Base-by-base conservation (phyloP, 1,140 invertebrate species). In the Leptinotarsa defecta region DNA sequence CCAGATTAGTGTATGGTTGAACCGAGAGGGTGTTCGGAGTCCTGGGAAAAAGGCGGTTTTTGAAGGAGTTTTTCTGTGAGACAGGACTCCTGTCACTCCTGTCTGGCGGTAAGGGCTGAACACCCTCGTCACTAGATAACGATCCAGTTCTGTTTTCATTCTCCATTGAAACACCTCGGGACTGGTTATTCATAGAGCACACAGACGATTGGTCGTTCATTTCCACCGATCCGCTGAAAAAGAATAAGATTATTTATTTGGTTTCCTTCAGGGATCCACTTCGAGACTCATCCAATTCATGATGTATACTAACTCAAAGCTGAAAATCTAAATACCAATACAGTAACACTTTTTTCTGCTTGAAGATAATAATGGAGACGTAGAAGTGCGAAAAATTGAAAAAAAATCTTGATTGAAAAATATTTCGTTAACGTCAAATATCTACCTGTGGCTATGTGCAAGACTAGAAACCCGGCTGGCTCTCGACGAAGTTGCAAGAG, bases 21-120 rank as follows among this genome's bases (percentile, higher is more conserved):
- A 95, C 92, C 17, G 92, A 91, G 64, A 95, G 86, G 0, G 92
- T 94, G 80, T 94, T 94, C 4, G 91, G 91, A 4, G 91, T 91
- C 77, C 87, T 88, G 80, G 77, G 85, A 79, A 80, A 86, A 49
- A 83, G 81, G 77, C 74, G 81, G 76, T 80, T 80, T 74, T 86
- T 84, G 68, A 85, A 80, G 73, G 84, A 81, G 80, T 84, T 81
- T 76, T 83, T 85, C 74, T 86, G 82, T 15, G 81, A 81, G 13
- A 80, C 79, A 17, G 83, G 81, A 19, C 52, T 57, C 70, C 84
- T 85, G 67, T 85, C 83, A 74, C 80, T 83, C 70, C 84, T 85
- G 68, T 85, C 83, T 1, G 83, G 73, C 3, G 84, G 84, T 17
- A 85, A 61, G 8, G 83, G 79, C 77, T 84, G 83, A 1, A 85